Conservation (phyloP, 2,888 invertebrate species). For the Tillus elongatus region DNA sequence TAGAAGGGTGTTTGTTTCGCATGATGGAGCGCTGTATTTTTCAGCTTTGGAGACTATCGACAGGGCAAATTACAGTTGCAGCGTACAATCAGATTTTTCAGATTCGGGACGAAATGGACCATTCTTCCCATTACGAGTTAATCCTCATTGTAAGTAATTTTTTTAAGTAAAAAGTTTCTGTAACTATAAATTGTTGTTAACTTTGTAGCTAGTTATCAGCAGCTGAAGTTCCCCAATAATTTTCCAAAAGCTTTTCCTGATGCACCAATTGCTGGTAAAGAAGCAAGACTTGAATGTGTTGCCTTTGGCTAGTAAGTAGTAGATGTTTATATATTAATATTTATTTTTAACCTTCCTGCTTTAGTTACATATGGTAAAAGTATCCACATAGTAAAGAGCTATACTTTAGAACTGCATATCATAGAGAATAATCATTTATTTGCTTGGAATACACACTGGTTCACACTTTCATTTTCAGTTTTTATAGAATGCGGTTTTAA, state of each 20-base stretch:
- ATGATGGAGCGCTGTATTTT: constrained; percentile 90
- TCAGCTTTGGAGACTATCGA: constrained; percentile 88
- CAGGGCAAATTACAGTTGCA: constrained; percentile 83
- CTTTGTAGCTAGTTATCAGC: constrained; percentile 69
- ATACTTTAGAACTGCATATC: too few species aligned
- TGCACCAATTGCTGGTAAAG: constrained; percentile 81
- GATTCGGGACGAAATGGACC: constrained; percentile 85
- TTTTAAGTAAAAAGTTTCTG: not conserved
- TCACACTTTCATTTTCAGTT: too few species aligned
- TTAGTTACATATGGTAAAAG: too few species aligned
- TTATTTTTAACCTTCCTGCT: too few species aligned
- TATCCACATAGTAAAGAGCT: too few species aligned
- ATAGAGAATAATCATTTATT: too few species aligned
- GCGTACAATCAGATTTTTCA: constrained; percentile 79
- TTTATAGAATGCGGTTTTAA: too few species aligned
- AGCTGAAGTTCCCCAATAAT: constrained; percentile 84
- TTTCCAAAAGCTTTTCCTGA: constrained; percentile 95
- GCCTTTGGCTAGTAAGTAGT: constrained; percentile 81
- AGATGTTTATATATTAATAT: constrained; percentile 9
- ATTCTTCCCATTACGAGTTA: constrained; percentile 71
- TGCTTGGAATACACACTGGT: too few species aligned
- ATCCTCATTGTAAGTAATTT: constrained; percentile 60
- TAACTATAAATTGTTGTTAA: constrained; percentile 7
- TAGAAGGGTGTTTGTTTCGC: constrained; percentile 83
- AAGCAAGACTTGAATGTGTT: constrained; percentile 87